Evolutionary conservation across 2,888 invertebrate species (phyloP).

Genomic region (Drosophila kambysellisi): DNA sequence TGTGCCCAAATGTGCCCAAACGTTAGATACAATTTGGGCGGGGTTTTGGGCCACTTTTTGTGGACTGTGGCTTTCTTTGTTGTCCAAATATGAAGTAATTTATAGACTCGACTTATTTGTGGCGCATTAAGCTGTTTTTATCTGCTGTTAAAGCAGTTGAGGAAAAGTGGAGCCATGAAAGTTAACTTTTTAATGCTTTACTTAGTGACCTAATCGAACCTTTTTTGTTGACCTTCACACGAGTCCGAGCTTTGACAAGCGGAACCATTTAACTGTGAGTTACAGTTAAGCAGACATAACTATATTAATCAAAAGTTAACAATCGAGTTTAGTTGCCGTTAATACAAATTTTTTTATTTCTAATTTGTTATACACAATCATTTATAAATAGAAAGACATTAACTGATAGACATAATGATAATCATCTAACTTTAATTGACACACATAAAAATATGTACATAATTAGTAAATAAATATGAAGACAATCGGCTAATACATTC

Average conservation of each 20-base stretch:
- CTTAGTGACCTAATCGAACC: constrained; percentile 2
- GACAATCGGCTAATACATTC: constrained; percentile 14
- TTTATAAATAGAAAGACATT: background rate
- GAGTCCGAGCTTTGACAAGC: background rate
- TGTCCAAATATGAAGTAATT: constrained; percentile 30
- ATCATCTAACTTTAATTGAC: background rate
- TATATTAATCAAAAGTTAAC: constrained; percentile 2
- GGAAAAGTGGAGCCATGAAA: constrained; percentile 14
- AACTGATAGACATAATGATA: background rate
- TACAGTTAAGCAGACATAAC: background rate
- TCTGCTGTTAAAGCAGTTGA: background rate
- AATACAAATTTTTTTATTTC: background rate
- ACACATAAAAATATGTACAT: background rate
- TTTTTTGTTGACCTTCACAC: constrained; percentile 12
- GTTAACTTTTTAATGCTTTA: background rate
- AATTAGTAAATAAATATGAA: background rate
- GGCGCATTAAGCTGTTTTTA: constrained; percentile 23
- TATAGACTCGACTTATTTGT: constrained; percentile 23
- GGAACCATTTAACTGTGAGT: background rate
- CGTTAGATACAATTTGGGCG: constrained; percentile 40
- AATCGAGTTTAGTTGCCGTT: background rate
- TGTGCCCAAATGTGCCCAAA: constrained; percentile 45
- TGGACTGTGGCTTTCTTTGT: constrained; percentile 61
- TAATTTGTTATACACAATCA: background rate
- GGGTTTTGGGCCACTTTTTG: constrained; percentile 6